A percentile compares a stretch with the other conserved stretches of the same genome.
phyloP scores from a whole-genome alignment of 2,113 vertebrate species.

The Oncorhynchus gorbuscha region DNA sequence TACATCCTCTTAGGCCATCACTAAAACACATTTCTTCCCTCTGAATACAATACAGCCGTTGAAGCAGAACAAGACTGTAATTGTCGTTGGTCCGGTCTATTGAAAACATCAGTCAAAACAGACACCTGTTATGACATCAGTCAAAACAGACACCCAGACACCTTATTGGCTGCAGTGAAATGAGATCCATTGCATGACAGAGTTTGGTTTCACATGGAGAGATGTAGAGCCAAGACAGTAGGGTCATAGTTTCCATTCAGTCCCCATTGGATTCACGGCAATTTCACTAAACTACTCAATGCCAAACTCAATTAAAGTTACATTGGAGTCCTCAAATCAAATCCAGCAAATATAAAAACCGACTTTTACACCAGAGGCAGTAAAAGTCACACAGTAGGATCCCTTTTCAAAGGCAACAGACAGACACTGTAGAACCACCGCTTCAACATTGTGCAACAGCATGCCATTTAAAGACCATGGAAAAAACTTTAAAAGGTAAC shows the following conservation, averaged over 20 bases:
- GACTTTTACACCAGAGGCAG: conserved; percentile 2
- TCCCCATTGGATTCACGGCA: conserved; percentile 11
- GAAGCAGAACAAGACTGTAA: neutral
- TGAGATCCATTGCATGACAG: conserved; percentile 8
- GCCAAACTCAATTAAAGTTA: conserved; percentile 32
- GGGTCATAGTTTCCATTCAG: conserved; percentile 58
- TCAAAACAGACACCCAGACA: neutral
- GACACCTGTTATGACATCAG: neutral
- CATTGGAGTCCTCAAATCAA: conserved; percentile 13
- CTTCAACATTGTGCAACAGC: neutral
- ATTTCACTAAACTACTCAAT: conserved; percentile 45
- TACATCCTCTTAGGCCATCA: neutral
- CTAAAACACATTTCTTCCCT: neutral
- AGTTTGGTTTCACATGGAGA: conserved; percentile 11
- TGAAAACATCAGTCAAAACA: neutral
- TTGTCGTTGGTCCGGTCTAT: neutral
- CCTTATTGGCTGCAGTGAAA: conserved; percentile 27
- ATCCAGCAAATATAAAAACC: conserved; percentile 25
- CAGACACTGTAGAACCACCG: neutral
- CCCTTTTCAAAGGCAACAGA: conserved; percentile 13
- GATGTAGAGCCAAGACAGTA: conserved; percentile 1
- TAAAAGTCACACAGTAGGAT: conserved; percentile 31
- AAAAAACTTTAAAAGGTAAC: neutral
- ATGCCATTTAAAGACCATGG: neutral
- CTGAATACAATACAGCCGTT: neutral